Evolutionary conservation across 2,888 invertebrate genomes (phyloP), one percentile per base, ranked within the genome.

Genomic region (Chaetoderma sp.): DNA sequence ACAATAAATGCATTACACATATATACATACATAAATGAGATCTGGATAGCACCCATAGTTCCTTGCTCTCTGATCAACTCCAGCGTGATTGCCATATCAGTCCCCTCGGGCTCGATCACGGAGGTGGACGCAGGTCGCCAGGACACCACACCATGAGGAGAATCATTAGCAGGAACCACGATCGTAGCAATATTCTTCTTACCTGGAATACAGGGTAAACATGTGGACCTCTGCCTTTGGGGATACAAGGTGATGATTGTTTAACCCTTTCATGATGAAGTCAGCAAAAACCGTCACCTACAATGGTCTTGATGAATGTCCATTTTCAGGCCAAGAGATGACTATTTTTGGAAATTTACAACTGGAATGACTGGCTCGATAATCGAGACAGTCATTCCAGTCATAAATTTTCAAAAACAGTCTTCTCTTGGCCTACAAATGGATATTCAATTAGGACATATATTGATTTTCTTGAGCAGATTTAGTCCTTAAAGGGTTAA

Each of bases 161-260:
- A 83, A 67, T 85, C 85, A 70, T 82, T 85, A 30, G 85, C 84
- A 57, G 79, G 69, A 5, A 85, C 83, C 3, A 76, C 78, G 56
- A 85, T 47, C 49, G 63, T 77, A 5, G 79, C 75, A 16, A 65
- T 68, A 39, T 68, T 72, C 44, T 71, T 70, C 13, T 44, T 25
- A 47, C 80, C 80, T 79, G 45, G 13, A 47, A 47, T 49, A 18
- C 18, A 28, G 0, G 13, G 25, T 6, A 42, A 3, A 32, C 50
- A 50, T 16, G 33, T 55, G 32, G 1, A 36, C 16, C 13, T 6
- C 36, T 56, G n/a, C 27, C 8, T 10, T 16, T 16, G 10, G 39
- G 16, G 39, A 39, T 39, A 39, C 16, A 13, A 39, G n/a, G n/a
- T n/a, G n/a, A n/a, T n/a, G n/a, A n/a, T n/a, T n/a, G n/a, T n/a